Percentiles rank a stretch among this genome's conserved stretches.
These are phyloP conservation scores for rat (Rattus norvegicus) DNA, from an alignment of 2,113 vertebrate genomes.

Conservation along the genomic window GRCr8 NC_086020.1:121452501-121453000, in stretches of 20 bases:
- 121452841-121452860: background rate
- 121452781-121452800: background rate
- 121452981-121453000: background rate
- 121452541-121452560: constrained; percentile 54
- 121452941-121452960: background rate
- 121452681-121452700: background rate
- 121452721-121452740: background rate
- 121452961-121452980: background rate
- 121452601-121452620: constrained; percentile 60
- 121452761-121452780: background rate
- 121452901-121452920: background rate
- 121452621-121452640: constrained; percentile 61
- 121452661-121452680: background rate
- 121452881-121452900: background rate
- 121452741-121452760: background rate
- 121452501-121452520: constrained; percentile 60
- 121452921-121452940: background rate
- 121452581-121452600: constrained; percentile 64
- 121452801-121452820: background rate
- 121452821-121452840: background rate
- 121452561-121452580: constrained; percentile 59
- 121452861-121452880: background rate
- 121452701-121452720: background rate
- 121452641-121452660: constrained; percentile 42
- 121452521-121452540: constrained; percentile 50